A percentile compares a stretch with the other conserved stretches of the same genome.
Conservation (phyloP, 2,888 invertebrate species). For the Alcis repandata region DNA sequence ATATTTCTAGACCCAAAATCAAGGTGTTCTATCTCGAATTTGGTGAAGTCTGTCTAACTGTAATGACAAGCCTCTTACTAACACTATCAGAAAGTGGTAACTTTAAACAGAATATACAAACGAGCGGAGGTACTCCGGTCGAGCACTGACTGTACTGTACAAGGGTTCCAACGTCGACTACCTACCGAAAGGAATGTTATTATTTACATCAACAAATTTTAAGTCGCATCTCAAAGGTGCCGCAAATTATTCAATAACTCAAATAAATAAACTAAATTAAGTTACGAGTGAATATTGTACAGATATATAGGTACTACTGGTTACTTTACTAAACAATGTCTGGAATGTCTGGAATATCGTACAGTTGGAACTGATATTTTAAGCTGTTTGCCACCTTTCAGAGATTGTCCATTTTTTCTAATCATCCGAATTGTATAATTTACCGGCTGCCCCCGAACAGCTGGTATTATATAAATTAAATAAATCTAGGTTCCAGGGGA, state of each 20-base stretch:
- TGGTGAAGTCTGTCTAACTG: constrained; percentile 53
- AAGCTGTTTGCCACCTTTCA: too few relatives aligned
- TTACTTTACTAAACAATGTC: too few relatives aligned
- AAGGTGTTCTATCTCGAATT: constrained; percentile 10
- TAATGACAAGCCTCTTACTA: constrained; percentile 73
- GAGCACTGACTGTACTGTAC: constrained; percentile 67
- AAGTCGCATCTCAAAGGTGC: constrained; percentile 8
- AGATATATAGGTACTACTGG: too few relatives aligned
- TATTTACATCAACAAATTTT: constrained; percentile 64
- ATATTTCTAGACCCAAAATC: constrained; percentile 23
- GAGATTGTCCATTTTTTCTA: too few relatives aligned
- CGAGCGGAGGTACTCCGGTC: constrained; percentile 61
- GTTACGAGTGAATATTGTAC: background rate
- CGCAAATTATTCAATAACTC: background rate
- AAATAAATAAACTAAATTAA: background rate
- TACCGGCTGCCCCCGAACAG: too few relatives aligned
- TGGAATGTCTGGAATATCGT: too few relatives aligned
- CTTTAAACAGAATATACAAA: constrained; percentile 67
- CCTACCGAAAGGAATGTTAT: constrained; percentile 78
- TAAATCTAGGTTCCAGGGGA: too few relatives aligned
- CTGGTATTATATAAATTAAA: too few relatives aligned
- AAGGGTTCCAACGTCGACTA: constrained; percentile 67
- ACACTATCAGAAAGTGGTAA: constrained; percentile 71
- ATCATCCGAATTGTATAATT: too few relatives aligned
- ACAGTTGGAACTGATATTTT: too few relatives aligned